Conservation (phyloP, 2,888 invertebrate genomes). For the Habroteleia sp. region DNA sequence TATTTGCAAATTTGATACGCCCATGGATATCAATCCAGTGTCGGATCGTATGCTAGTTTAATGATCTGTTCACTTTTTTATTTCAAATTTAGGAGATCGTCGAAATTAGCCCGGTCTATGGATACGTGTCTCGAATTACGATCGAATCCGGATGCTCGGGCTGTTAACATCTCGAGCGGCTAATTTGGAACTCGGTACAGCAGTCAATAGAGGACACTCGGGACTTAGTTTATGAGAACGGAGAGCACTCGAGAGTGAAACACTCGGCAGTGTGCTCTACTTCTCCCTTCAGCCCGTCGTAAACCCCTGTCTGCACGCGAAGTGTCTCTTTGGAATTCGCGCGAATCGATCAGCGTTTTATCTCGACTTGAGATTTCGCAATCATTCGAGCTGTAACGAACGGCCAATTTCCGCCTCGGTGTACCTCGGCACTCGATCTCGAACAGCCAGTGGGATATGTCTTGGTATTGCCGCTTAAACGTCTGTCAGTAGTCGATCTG, state of each 20-base stretch:
- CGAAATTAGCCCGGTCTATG: background rate
- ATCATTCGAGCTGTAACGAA: slow-evolving; percentile 65
- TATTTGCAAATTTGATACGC: slow-evolving; percentile 7
- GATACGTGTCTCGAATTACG: background rate
- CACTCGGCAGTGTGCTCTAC: slow-evolving; percentile 7
- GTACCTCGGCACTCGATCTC: slow-evolving; percentile 42
- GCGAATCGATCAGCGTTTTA: slow-evolving; percentile 60
- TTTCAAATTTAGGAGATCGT: background rate
- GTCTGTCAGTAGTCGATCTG: slow-evolving; percentile 20
- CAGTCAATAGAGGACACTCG: slow-evolving; percentile 1
- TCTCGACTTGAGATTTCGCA: slow-evolving; percentile 53
- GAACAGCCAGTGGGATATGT: slow-evolving; percentile 6
- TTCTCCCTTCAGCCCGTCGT: slow-evolving; percentile 1
- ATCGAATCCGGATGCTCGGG: background rate
- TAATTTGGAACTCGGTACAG: slow-evolving; percentile 15
- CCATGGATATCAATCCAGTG: background rate
- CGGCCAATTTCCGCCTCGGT: slow-evolving; percentile 68
- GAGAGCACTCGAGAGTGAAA: slow-evolving; percentile 1
- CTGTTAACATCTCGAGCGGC: background rate
- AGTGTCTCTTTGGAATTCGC: slow-evolving; percentile 47
- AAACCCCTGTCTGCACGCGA: slow-evolving; percentile 10
- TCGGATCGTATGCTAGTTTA: background rate
- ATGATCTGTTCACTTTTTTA: background rate
- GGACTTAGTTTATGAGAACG: slow-evolving; percentile 13
- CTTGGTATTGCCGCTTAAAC: slow-evolving; percentile 27